phyloP scores from a whole-genome alignment of 1,140 invertebrate species.

The Gryllus bimaculatus region DNA sequence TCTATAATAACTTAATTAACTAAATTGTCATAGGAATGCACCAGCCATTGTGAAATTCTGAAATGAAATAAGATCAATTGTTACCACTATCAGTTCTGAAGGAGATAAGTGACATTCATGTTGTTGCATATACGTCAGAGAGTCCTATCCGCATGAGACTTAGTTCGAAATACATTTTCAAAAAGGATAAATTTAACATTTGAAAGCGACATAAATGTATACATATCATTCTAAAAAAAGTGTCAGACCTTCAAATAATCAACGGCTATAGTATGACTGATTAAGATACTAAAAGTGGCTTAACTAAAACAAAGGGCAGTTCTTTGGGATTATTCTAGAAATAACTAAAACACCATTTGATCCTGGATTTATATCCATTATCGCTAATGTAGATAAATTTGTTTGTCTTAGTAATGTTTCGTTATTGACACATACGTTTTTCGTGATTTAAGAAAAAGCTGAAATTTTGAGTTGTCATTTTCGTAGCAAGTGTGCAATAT shows the following conservation, averaged over 20 bases:
- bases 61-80: too few relatives aligned
- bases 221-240: background rate
- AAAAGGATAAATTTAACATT: background rate
- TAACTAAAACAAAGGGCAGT: too few relatives aligned
- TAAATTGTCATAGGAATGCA: too few relatives aligned
- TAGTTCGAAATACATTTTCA: background rate
- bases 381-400: background rate
- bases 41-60: too few relatives aligned
- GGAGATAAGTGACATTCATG: too few relatives aligned
- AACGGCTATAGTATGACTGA: background rate
- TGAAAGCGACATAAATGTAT: background rate
- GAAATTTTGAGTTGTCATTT: background rate
- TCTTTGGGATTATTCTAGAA: too few relatives aligned
- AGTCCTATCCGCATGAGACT: too few relatives aligned
- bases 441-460: background rate
- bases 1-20: too few relatives aligned
- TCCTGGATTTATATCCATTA: background rate
- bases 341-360: background rate
- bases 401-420: background rate
- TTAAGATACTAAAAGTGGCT: background rate
- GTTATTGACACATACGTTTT: background rate
- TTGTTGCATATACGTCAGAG: too few relatives aligned
- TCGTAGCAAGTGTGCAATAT: background rate
- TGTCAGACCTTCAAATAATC: background rate
- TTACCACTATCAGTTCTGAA: too few relatives aligned